Percentiles rank a stretch among this genome's conserved stretches.
phyloP scores from a whole-genome alignment of 2,797 vertebrate species.

The Decapterus maruadsi region DNA sequence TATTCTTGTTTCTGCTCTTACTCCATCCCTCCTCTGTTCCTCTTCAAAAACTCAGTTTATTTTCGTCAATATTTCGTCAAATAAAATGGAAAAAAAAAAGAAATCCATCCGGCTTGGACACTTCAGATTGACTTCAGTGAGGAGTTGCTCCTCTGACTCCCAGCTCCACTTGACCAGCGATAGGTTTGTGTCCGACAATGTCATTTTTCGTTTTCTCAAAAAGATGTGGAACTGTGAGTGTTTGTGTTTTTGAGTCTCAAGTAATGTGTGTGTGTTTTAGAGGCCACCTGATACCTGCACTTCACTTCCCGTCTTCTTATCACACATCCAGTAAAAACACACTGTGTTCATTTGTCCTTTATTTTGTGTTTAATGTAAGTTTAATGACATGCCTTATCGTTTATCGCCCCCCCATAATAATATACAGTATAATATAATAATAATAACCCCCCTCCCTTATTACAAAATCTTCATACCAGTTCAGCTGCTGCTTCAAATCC shows the following conservation, averaged over 20 bases:
- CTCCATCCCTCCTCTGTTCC: too few species aligned
- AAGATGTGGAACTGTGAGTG: background rate
- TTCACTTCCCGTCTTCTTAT: too few species aligned
- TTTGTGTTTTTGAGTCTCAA: conserved; percentile 4
- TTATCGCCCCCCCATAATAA: too few species aligned
- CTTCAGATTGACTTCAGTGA: background rate
- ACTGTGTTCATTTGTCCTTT: background rate
- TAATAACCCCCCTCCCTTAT: too few species aligned
- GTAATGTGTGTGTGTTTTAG: background rate
- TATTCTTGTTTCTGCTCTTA: background rate
- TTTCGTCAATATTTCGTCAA: background rate
- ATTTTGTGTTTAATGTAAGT: too few species aligned
- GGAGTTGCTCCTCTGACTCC: background rate
- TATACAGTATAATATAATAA: too few species aligned
- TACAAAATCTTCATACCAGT: too few species aligned
- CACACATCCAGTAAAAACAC: background rate
- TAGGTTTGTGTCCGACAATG: background rate
- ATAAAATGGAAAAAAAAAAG: background rate
- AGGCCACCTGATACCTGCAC: conserved; percentile 26
- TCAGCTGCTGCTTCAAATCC: too few species aligned
- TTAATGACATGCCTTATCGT: too few species aligned
- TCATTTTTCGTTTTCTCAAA: conserved; percentile 8
- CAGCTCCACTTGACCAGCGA: background rate
- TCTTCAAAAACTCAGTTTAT: background rate
- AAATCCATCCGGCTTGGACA: conserved; percentile 6